Percentiles rank a stretch among this genome's conserved stretches.
phyloP scores from a whole-genome alignment of 1,140 invertebrate species.

The Hormaphis cornu region DNA sequence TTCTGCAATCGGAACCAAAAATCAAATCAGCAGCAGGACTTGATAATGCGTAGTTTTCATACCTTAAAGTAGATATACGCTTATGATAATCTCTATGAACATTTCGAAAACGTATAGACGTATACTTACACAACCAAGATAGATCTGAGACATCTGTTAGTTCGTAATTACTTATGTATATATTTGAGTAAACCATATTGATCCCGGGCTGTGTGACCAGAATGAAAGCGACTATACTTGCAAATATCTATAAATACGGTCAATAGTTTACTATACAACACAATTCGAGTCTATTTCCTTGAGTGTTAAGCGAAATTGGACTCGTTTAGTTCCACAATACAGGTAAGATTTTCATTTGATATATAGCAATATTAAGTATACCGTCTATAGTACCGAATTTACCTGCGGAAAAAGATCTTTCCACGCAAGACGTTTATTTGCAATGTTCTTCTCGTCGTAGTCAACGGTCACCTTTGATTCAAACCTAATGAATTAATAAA shows the following conservation, averaged over 20 bases:
- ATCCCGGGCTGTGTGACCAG: constrained; percentile 37
- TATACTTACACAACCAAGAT: constrained; percentile 37
- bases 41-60: too few species aligned
- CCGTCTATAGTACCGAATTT: background rate
- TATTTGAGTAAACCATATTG: constrained; percentile 37
- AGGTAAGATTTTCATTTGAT: too few species aligned
- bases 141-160: constrained; percentile 28
- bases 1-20: too few species aligned
- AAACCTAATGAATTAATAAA: background rate
- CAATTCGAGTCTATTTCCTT: too few species aligned
- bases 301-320: too few species aligned
- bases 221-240: constrained; percentile 32
- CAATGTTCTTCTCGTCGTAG: background rate
- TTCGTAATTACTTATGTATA: constrained; percentile 36
- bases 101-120: too few species aligned
- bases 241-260: constrained; percentile 15
- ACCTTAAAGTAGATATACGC: too few species aligned
- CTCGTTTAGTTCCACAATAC: too few species aligned
- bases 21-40: too few species aligned
- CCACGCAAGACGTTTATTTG: background rate
- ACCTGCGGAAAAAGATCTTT: constrained; percentile 9
- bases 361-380: background rate
- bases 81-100: too few species aligned
- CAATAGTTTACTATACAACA: too few species aligned
- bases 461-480: background rate